Evolutionary conservation across 2,888 invertebrate species (phyloP).

Genomic region (Protonemura montana): DNA sequence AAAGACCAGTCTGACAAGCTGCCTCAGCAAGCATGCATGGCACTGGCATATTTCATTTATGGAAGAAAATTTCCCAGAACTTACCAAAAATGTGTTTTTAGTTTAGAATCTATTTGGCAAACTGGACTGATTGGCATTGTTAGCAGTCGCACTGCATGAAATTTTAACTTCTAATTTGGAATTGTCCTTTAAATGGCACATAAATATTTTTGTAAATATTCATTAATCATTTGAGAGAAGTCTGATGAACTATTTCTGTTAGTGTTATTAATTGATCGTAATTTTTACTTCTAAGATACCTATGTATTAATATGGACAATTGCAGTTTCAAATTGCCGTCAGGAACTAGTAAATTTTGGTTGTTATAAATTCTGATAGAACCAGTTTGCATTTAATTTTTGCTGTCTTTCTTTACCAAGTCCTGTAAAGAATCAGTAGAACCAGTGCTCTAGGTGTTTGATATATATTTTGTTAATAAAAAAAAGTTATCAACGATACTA

Average conservation of each 20-base stretch:
- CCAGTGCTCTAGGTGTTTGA: conserved; percentile 7
- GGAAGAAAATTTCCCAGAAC: no score
- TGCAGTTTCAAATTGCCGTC: background rate
- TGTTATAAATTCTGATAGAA: background rate
- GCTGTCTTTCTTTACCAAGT: background rate
- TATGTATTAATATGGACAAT: background rate
- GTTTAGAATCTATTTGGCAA: no score
- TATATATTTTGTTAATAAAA: conserved; percentile 12
- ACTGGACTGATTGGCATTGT: no score
- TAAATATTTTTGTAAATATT: conserved; percentile 3
- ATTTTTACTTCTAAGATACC: background rate
- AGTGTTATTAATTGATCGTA: background rate
- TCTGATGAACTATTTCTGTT: conserved; percentile 2
- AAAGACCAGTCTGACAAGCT: no score
- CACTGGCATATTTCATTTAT: no score
- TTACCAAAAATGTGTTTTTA: no score
- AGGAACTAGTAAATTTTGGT: background rate
- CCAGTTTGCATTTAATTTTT: conserved; percentile 2
- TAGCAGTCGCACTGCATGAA: no score
- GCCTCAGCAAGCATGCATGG: no score
- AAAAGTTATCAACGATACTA: background rate
- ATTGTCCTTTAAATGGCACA: background rate
- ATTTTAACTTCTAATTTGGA: no score
- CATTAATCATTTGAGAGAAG: background rate
- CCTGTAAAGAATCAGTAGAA: background rate